Percentiles rank a stretch among this genome's conserved stretches.
These are phyloP conservation scores for Drosophila rhopaloa DNA, from an alignment of 1,140 invertebrate species.

Conservation along the genomic window DNA sequence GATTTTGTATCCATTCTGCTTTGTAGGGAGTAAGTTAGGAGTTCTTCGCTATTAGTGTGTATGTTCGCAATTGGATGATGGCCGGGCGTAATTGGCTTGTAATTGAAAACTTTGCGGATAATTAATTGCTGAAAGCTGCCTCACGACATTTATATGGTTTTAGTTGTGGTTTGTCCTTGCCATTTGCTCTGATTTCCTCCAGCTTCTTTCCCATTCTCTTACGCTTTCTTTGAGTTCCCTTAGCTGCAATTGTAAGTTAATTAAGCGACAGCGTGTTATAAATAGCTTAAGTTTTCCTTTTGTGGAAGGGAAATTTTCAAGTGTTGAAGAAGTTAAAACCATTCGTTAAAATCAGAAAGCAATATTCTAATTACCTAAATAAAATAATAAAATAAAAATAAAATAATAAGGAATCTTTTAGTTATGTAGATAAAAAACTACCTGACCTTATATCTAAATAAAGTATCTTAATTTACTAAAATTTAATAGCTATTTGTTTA, in stretches of 20 bases:
- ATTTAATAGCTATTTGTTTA: too few species aligned
- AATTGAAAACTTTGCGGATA: slow-evolving; percentile 80
- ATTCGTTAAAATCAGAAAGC: background rate
- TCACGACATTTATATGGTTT: slow-evolving; percentile 74
- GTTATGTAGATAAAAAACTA: too few species aligned
- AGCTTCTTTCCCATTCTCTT: background rate
- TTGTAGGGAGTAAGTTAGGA: background rate
- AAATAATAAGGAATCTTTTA: too few species aligned
- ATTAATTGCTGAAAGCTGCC: slow-evolving; percentile 77
- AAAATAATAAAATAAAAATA: too few species aligned
- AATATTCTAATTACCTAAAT: background rate
- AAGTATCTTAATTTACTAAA: too few species aligned
- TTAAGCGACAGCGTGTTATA: slow-evolving; percentile 58
- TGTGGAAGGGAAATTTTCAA: slow-evolving; percentile 1
- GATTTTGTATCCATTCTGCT: background rate
- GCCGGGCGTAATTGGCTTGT: slow-evolving; percentile 68
- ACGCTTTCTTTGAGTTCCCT: slow-evolving; percentile 9
- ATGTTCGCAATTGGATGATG: slow-evolving; percentile 36
- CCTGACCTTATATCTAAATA: too few species aligned
- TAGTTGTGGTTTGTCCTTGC: slow-evolving; percentile 59
- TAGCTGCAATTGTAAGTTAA: slow-evolving; percentile 66
- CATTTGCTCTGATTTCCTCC: slow-evolving; percentile 30
- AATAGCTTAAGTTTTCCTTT: slow-evolving; percentile 24
- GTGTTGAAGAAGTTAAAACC: background rate
- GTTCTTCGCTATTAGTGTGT: slow-evolving; percentile 2